phyloP scores from a whole-genome alignment of 2,113 vertebrate genomes.

The Ptyas mucosa region DNA sequence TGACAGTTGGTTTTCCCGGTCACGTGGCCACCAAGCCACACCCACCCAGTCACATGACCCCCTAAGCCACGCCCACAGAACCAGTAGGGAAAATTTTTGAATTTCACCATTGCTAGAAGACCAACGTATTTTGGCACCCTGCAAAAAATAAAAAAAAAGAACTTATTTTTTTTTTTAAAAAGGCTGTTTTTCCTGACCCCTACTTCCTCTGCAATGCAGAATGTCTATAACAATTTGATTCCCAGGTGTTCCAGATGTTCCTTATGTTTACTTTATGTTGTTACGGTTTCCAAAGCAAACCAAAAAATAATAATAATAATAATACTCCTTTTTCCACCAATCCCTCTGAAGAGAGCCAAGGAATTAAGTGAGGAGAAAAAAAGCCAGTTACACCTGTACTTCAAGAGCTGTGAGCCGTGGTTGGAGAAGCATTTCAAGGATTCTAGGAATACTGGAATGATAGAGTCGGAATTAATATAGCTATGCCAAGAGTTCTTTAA shows the following conservation, averaged over 20 bases:
- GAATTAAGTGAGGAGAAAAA: background rate
- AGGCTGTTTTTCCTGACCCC: background rate
- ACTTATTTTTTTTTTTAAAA: background rate
- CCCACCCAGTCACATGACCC: too few species aligned
- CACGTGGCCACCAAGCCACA: too few species aligned
- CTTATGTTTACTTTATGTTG: background rate
- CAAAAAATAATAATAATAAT: too few species aligned
- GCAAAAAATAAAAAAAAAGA: background rate
- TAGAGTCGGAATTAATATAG: background rate
- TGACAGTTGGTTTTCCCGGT: too few species aligned
- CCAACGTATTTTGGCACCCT: background rate
- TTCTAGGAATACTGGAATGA: background rate
- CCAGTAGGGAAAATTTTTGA: too few species aligned
- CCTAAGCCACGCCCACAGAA: too few species aligned
- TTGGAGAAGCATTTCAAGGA: background rate
- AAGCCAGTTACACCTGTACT: background rate
- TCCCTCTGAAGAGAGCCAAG: background rate
- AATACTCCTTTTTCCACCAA: background rate
- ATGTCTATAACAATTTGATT: background rate
- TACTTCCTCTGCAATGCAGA: background rate
- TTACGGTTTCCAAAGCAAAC: background rate
- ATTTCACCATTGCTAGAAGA: background rate
- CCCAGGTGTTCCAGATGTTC: background rate
- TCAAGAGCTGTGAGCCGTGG: background rate
- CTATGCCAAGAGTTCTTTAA: background rate